Base-by-base conservation (phyloP, 2,797 vertebrate genomes). In the Xiphophorus birchmanni region DNA sequence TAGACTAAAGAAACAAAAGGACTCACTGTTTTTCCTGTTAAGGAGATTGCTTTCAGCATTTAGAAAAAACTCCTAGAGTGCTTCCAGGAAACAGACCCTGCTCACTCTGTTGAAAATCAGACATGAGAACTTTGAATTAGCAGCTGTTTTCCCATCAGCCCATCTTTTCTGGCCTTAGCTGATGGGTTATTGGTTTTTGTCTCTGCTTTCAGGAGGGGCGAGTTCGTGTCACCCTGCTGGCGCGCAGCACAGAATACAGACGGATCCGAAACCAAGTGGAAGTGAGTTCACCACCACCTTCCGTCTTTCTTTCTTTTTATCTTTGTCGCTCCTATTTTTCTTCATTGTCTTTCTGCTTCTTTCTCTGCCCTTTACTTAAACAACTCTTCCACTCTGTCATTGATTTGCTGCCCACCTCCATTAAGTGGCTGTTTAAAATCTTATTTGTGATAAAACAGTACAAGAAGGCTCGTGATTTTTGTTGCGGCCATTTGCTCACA, bases 181-280 rank as follows among this genome's bases (percentile, higher is more conserved):
- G 90, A 91, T 89, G 92, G 88, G 92, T 93, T 90, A 91, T 90
- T 85, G 86, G 87, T 82, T 78, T 78, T 76, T 79, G 73, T 87
- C 91, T 94, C 91, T 93, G 87, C 91, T 91, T 94, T 76, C 94
- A 99, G 99, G 95, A 94, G 89, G 96, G 96, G 85, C 97, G 95
- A 94, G 96, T 99, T 86, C 96, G 97, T 90, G 97, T 99, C 93
- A 99, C 98, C 71, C 95, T 99, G 89, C 96, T 99, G 21, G 94
- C 96, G 48, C 97, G 98, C 88, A 99, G 97, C 92, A 99, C 99
- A 17, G 97, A 97, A 90, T 99, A 98, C 93, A 95, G 98, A 91
- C 96, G 96, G 94, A 98, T 99, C 94, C 93, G 97, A 91, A 99
- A 99, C 92, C 97, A 99, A 93, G 95, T 96, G 56, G 97, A 99